These are phyloP conservation scores for Lithophane socia DNA, from an alignment of 2,888 invertebrate genomes.

Conservation along the genomic window DNA sequence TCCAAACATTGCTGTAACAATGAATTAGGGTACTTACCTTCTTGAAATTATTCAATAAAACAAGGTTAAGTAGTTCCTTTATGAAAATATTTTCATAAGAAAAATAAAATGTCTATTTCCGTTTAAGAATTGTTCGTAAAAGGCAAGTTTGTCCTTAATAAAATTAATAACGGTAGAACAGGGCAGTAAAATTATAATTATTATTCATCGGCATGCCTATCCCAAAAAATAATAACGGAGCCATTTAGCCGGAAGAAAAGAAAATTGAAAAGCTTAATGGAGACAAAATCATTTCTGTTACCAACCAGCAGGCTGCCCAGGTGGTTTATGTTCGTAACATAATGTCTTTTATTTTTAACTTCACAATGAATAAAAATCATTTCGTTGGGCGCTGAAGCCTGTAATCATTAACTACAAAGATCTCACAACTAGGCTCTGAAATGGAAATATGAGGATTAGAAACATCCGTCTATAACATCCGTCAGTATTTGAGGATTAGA, in stretches of 20 bases:
- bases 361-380: no score
- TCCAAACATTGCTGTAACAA: neutral
- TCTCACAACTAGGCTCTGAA: neutral
- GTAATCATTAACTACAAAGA: neutral
- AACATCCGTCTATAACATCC: no score
- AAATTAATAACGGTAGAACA: slow-evolving; percentile 10
- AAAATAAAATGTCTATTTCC: neutral
- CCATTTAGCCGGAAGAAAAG: slow-evolving; percentile 46
- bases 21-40: neutral
- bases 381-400: neutral
- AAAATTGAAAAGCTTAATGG: slow-evolving; percentile 54
- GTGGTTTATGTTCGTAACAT: slow-evolving; percentile 39
- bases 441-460: neutral
- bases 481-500: neutral
- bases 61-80: neutral
- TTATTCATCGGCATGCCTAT: slow-evolving; percentile 43
- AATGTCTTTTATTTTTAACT: slow-evolving; percentile 1
- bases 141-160: neutral
- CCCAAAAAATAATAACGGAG: slow-evolving; percentile 29
- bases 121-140: neutral
- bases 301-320: slow-evolving; percentile 9
- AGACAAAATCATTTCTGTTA: slow-evolving; percentile 37
- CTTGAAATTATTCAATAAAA: neutral
- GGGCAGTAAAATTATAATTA: slow-evolving; percentile 35
- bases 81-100: neutral